These are phyloP conservation scores for Heliconius ismenius DNA, from an alignment of 2,888 invertebrate species.

Conservation along the genomic window DNA sequence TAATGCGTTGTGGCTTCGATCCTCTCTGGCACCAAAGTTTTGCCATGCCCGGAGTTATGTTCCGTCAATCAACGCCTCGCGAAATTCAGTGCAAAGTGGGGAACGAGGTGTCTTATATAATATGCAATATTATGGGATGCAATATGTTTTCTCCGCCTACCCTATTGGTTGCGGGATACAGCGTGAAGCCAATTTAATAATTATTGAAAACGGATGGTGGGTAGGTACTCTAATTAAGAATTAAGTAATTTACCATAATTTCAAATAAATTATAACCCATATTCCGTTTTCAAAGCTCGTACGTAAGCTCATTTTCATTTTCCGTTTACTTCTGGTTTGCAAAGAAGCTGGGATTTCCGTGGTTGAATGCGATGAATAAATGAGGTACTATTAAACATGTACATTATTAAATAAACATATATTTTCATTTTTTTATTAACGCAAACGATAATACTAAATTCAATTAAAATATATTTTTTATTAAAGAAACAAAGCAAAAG, in stretches of 20 bases:
- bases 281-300: slow-evolving; percentile 8
- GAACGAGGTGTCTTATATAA: no score
- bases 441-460: no score
- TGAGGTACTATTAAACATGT: slow-evolving; percentile 4
- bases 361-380: background rate
- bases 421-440: background rate
- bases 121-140: no score
- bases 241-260: background rate
- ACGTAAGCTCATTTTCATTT: slow-evolving; percentile 18
- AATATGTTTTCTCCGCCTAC: no score
- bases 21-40: no score
- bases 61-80: no score
- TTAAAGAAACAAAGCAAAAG: no score
- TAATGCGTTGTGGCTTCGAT: no score
- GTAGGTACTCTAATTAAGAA: background rate
- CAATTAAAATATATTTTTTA: no score
- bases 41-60: no score
- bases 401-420: background rate
- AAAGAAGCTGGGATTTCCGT: slow-evolving; percentile 1
- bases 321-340: slow-evolving; percentile 8
- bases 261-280: background rate
- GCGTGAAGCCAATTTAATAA: background rate
- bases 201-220: background rate
- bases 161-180: no score
- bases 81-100: no score